A percentile compares a stretch with the other conserved stretches of the same genome.
Evolutionary conservation across 2,888 invertebrate genomes (phyloP).

Genomic region (Volucella zonaria): DNA sequence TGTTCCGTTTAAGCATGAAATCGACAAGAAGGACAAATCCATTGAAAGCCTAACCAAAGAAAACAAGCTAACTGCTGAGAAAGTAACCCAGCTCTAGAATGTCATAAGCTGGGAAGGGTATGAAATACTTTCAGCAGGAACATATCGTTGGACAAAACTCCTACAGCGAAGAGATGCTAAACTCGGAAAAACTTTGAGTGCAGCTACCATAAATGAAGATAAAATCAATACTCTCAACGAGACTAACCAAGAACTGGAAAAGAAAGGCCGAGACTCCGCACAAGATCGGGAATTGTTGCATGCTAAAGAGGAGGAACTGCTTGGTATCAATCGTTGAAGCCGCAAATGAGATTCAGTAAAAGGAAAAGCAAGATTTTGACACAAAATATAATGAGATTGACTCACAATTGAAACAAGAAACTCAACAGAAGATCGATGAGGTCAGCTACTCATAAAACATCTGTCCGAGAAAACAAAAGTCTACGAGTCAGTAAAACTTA

Average conservation of each 20-base stretch:
- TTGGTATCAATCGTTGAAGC: conserved; percentile 91
- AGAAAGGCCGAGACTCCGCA: conserved; percentile 86
- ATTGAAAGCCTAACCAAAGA: conserved; percentile 81
- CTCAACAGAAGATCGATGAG: conserved; percentile 84
- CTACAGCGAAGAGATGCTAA: conserved; percentile 81
- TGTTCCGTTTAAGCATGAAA: conserved; percentile 89
- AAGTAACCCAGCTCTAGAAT: conserved; percentile 84
- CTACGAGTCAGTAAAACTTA: conserved; percentile 85
- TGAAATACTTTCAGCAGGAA: conserved; percentile 79
- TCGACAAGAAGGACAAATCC: conserved; percentile 84
- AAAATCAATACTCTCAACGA: conserved; percentile 76
- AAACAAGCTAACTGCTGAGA: conserved; percentile 77
- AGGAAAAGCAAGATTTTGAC: conserved; percentile 80
- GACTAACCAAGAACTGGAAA: conserved; percentile 80
- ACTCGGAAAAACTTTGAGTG: conserved; percentile 81
- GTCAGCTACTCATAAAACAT: conserved; percentile 85
- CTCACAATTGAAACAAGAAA: conserved; percentile 84
- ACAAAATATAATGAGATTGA: conserved; percentile 82
- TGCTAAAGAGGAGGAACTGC: conserved; percentile 89
- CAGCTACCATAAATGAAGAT: conserved; percentile 81
- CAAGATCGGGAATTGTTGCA: conserved; percentile 88
- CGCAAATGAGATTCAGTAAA: too few species aligned
- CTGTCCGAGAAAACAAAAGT: conserved; percentile 86
- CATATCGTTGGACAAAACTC: conserved; percentile 79
- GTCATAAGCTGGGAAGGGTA: conserved; percentile 77